phyloP scores from a whole-genome alignment of 2,888 invertebrate species.

The Chrysolina haemoptera region DNA sequence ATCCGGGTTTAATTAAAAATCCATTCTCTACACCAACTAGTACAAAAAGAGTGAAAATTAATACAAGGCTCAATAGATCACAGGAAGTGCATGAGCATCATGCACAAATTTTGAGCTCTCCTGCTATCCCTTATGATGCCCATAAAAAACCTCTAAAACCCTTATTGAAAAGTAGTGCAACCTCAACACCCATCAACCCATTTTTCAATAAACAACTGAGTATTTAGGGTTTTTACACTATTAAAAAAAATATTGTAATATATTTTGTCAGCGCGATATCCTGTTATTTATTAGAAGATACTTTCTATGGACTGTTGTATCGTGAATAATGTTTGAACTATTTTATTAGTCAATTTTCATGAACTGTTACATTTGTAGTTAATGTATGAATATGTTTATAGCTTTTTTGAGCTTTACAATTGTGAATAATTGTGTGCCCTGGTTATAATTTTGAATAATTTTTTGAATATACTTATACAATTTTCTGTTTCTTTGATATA shows the following conservation, averaged over 20 bases:
- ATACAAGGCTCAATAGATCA: constrained; percentile 78
- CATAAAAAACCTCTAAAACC: constrained; percentile 79
- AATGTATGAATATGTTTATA: not conserved
- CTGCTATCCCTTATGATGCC: constrained; percentile 83
- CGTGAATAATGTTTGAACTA: not conserved
- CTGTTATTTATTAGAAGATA: not conserved
- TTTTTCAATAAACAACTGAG: constrained; percentile 73
- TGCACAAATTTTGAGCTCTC: constrained; percentile 79
- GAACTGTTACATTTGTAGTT: constrained; percentile 9
- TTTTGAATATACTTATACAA: no score
- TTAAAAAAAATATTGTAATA: not conserved
- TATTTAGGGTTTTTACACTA: constrained; percentile 10
- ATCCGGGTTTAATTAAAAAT: constrained; percentile 53
- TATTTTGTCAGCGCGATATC: not conserved
- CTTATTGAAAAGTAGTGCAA: constrained; percentile 77
- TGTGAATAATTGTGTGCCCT: not conserved
- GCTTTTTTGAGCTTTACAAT: not conserved
- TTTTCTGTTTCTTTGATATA: no score
- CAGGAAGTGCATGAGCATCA: constrained; percentile 84
- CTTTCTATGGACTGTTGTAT: constrained; percentile 16
- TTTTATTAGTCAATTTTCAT: not conserved
- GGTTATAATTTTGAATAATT: no score
- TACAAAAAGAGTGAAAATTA: constrained; percentile 82
- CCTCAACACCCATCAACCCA: constrained; percentile 83
- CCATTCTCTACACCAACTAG: constrained; percentile 42